These are phyloP conservation scores for Macrosiphum euphorbiae DNA, from an alignment of 2,888 invertebrate genomes.

Conservation along the genomic window DNA sequence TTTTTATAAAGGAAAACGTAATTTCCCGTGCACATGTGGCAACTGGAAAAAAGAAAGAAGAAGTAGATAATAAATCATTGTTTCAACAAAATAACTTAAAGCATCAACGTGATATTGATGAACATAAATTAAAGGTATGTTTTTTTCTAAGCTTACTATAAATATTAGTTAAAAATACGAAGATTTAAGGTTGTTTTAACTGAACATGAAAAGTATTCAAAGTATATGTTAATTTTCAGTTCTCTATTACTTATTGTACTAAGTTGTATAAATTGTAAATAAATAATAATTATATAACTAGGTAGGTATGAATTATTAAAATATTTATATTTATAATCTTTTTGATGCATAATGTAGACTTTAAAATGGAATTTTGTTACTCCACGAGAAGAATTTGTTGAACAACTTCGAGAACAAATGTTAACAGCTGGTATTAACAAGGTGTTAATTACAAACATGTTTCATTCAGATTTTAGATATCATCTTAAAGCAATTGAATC, in stretches of 20 bases:
- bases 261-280: background rate
- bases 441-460: conserved; percentile 89
- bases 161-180: background rate
- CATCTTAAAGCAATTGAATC: conserved; percentile 96
- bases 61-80: conserved; percentile 84
- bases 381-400: conserved; percentile 94
- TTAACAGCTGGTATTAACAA: conserved; percentile 87
- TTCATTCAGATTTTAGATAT: conserved; percentile 93
- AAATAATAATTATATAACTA: background rate
- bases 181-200: background rate
- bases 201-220: background rate
- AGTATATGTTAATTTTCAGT: background rate
- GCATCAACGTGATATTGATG: conserved; percentile 93
- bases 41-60: conserved; percentile 78
- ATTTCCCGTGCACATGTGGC: conserved; percentile 55
- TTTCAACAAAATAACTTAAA: conserved; percentile 88
- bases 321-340: background rate
- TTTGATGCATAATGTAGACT: conserved; percentile 68
- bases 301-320: background rate
- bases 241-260: background rate
- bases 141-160: background rate
- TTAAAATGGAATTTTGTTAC: conserved; percentile 96
- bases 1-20: conserved; percentile 49
- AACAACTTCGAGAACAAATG: conserved; percentile 93
- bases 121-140: conserved; percentile 85